Evolutionary conservation across 2,113 vertebrate genomes (phyloP).

Genomic region (Fulica atra): DNA sequence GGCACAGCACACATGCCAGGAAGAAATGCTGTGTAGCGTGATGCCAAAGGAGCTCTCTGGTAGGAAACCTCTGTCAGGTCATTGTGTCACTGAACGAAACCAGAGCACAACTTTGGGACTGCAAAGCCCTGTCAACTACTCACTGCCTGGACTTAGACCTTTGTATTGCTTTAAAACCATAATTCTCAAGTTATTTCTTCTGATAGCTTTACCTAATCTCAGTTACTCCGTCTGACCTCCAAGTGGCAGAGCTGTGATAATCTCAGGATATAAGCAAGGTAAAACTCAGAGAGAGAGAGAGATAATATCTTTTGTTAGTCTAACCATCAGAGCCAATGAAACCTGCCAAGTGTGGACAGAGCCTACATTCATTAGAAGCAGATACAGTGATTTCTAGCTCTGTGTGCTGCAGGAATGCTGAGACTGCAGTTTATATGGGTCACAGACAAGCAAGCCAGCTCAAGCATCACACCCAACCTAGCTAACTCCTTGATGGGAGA

Average conservation of each 20-base stretch:
- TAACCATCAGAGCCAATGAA: background rate
- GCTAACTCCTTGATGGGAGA: background rate
- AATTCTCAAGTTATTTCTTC: background rate
- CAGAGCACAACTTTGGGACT: background rate
- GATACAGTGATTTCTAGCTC: conserved; percentile 6
- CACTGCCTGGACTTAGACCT: background rate
- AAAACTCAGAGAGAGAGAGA: background rate
- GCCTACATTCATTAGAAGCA: conserved; percentile 25
- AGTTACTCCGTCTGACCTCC: background rate
- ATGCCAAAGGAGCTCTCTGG: background rate
- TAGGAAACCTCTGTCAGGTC: background rate
- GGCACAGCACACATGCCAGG: background rate
- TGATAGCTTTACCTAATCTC: background rate
- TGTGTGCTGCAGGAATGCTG: conserved; percentile 28
- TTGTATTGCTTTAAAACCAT: background rate
- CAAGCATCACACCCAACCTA: background rate
- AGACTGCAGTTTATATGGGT: conserved; percentile 1
- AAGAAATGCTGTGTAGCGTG: background rate
- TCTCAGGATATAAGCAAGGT: background rate
- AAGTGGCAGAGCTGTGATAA: background rate
- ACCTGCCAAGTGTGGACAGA: conserved; percentile 28
- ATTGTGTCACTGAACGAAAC: background rate
- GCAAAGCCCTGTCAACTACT: background rate
- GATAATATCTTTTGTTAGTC: conserved; percentile 22
- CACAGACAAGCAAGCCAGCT: conserved; percentile 10